Base-by-base conservation (phyloP, 2,888 invertebrate genomes). In the Macrosoma leucophasiata region DNA sequence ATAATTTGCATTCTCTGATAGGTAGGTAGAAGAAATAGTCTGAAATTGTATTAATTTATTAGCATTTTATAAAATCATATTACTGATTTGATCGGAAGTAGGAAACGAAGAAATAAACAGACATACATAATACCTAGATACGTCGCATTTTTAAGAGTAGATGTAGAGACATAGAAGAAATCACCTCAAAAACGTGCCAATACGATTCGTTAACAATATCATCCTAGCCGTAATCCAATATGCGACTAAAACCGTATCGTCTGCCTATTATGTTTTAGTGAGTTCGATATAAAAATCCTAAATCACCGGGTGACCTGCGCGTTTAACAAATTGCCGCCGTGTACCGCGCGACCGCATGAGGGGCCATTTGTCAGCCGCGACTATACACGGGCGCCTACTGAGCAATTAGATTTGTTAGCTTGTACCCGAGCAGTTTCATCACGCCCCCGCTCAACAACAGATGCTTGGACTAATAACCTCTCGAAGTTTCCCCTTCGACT, bases 391-490 rank as follows among this genome's bases (percentile, higher is more conserved):
- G 70, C 79, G 73, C 81, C 82, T 79, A 81, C 84, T 64, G 78
- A 77, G 84, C 84, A 84, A 84, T 82, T 82, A 84, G 84, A 82
- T 84, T 81, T 82, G 84, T 82, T 81, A 81, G 77, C 76, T 76
- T 82, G 81, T 82, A 81, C 76, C 76, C 72, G 75, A 68, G 68
- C 76, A 81, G 78, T 78, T 78, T 77, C 82, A 79, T 79, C 82
- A 82, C 79, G 74, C 84, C 82, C 82, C 78, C 79, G 76, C 74
- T 78, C 82, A 82, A 85, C 85, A 84, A 85, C 85, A 85, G 85
- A 85, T 85, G 85, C 84, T 84, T 79, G 82, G 84, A 85, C 85
- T 85, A 85, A 85, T 85, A 85, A 85, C 84, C 84, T 85, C 85
- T 84, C 84, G 79, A 84, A 84, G 84, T 84, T 84, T 74, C 82